These are phyloP conservation scores for Fistularia tabacaria DNA, from an alignment of 2,797 vertebrate species.

Conservation along the genomic window DNA sequence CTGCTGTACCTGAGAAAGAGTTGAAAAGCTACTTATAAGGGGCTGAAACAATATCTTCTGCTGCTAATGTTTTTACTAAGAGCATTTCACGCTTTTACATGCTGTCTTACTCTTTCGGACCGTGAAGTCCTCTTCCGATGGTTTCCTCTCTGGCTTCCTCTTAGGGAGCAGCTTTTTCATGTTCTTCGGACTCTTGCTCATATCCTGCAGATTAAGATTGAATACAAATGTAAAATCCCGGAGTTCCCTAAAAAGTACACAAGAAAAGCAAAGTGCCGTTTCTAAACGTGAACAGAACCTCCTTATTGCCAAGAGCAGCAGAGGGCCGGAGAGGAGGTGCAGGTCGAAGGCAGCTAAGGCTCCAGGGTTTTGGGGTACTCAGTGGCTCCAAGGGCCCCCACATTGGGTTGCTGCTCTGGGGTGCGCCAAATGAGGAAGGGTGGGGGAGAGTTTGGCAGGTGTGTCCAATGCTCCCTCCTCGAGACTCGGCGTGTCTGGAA, in stretches of 20 bases:
- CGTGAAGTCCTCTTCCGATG: constrained; percentile 93
- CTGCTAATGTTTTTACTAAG: not conserved
- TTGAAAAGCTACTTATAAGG: not conserved
- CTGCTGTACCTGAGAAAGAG: constrained; percentile 83
- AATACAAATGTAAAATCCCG: not conserved
- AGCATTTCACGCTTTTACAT: not conserved
- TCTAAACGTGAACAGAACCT: constrained; percentile 76
- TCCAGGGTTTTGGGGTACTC: constrained; percentile 92
- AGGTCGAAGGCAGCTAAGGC: constrained; percentile 90
- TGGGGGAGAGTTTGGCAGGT: constrained; percentile 91
- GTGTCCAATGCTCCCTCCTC: constrained; percentile 77
- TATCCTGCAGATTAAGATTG: constrained; percentile 73
- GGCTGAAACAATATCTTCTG: not conserved
- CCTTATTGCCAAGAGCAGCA: constrained; percentile 91
- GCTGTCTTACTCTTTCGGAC: constrained; percentile 85
- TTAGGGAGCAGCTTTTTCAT: constrained; percentile 97
- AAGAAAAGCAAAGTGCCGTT: not conserved
- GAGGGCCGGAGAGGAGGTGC: constrained; percentile 90
- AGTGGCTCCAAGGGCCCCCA: constrained; percentile 93
- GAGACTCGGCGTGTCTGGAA: constrained; percentile 85
- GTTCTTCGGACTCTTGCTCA: constrained; percentile 95
- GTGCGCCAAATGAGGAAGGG: constrained; percentile 80
- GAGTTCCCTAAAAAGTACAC: not conserved
- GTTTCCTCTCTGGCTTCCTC: constrained; percentile 94
- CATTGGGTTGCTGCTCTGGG: constrained; percentile 76